phyloP scores from a whole-genome alignment of 2,888 invertebrate genomes.

The Odontomyia ornata region DNA sequence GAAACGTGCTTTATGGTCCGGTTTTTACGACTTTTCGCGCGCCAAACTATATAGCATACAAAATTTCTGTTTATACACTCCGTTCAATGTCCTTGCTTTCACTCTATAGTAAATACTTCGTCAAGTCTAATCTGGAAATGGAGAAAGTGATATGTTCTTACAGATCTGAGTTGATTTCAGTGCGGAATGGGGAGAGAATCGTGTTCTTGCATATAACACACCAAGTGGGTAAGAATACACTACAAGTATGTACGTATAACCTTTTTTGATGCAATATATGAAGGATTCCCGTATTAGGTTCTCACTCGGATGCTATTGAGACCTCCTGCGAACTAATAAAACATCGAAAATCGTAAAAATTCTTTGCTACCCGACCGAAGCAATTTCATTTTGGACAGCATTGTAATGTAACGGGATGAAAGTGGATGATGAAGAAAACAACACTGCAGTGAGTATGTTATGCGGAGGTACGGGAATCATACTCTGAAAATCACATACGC shows the following conservation, averaged over 20 bases:
- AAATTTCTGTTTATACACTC: conserved; percentile 29
- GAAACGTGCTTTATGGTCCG: conserved; percentile 50
- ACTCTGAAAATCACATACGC: neutral
- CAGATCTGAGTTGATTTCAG: neutral
- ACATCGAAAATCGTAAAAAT: conserved; percentile 47
- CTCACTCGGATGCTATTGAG: conserved; percentile 22
- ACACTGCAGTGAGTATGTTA: neutral
- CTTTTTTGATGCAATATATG: conserved; percentile 31
- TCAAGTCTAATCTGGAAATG: conserved; percentile 37
- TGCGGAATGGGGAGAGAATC: neutral
- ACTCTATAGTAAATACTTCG: conserved; percentile 5
- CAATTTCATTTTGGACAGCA: conserved; percentile 46
- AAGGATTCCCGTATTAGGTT: conserved; percentile 28
- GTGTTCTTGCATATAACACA: neutral
- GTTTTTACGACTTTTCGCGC: conserved; percentile 48
- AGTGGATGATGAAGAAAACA: neutral
- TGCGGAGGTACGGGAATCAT: neutral
- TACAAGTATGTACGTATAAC: conserved; percentile 1
- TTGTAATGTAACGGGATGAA: conserved; percentile 22
- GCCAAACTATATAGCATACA: conserved; percentile 34
- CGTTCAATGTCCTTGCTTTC: conserved; percentile 9
- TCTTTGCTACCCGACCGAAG: conserved; percentile 31
- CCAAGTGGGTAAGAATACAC: neutral
- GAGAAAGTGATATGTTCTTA: conserved; percentile 33
- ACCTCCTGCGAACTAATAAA: conserved; percentile 45